Evolutionary conservation across 2,797 vertebrate genomes (phyloP).

Genomic region (Anguilla obscura): DNA sequence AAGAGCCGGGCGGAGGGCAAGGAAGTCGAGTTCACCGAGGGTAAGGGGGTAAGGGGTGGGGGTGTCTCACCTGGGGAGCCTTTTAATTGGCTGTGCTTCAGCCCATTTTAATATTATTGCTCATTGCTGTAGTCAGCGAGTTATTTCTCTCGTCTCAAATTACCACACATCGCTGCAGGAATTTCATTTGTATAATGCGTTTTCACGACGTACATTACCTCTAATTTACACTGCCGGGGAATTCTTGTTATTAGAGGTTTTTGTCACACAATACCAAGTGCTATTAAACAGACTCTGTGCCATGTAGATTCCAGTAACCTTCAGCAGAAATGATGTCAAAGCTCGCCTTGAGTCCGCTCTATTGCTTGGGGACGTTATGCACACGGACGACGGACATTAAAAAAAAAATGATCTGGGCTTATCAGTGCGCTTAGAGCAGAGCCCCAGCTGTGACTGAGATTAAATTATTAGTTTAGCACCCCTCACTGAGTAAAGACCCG

Average conservation of each 20-base stretch:
- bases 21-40: constrained; percentile 51
- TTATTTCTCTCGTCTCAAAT: background rate
- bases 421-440: background rate
- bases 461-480: background rate
- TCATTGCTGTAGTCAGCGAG: background rate
- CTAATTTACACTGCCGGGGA: background rate
- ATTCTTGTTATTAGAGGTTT: background rate
- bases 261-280: background rate
- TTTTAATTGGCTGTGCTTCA: background rate
- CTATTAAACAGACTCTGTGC: background rate
- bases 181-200: background rate
- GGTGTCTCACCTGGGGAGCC: no score
- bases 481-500: background rate
- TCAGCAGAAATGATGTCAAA: background rate
- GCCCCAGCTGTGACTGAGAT: background rate
- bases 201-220: background rate
- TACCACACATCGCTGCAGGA: background rate
- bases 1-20: constrained; percentile 44
- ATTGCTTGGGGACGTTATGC: background rate
- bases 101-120: background rate
- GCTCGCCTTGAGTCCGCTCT: background rate
- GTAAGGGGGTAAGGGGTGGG: constrained; percentile 42
- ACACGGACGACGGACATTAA: background rate
- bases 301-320: background rate
- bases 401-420: background rate